Conservation (phyloP, 2,113 vertebrate genomes). For the Callithrix jacchus region DNA sequence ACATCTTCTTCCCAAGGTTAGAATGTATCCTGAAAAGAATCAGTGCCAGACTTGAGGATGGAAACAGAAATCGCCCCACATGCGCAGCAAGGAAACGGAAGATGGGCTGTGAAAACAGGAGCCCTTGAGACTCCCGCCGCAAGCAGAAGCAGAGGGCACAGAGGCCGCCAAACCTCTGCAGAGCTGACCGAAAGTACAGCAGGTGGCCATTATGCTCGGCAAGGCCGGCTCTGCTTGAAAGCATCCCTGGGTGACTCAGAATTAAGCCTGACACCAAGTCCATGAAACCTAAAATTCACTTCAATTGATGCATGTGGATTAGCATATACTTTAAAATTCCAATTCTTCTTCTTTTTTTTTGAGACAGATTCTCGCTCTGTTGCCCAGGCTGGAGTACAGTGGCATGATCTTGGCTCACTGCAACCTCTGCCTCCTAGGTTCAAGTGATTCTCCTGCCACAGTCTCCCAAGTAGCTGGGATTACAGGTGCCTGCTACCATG, state of each 20-base stretch:
- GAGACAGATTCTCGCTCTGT: too few species aligned
- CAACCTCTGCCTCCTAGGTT: too few species aligned
- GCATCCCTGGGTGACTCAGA: neutral
- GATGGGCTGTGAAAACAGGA: neutral
- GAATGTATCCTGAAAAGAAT: neutral
- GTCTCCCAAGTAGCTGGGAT: too few species aligned
- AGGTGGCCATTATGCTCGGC: neutral
- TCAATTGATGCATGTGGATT: neutral
- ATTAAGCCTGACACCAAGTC: neutral
- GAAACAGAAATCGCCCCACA: fast-evolving
- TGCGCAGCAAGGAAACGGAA: neutral
- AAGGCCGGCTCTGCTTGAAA: neutral
- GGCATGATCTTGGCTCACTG: too few species aligned
- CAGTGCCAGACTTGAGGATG: neutral
- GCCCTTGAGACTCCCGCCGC: neutral
- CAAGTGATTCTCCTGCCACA: too few species aligned
- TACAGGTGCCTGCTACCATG: too few species aligned
- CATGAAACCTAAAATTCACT: neutral
- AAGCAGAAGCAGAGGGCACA: neutral
- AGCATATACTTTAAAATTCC: neutral
- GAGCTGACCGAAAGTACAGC: neutral
- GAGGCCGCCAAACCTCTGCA: neutral
- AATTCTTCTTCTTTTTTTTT: neutral
- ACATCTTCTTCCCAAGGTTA: neutral
- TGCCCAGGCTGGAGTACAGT: too few species aligned